Conservation (phyloP, 2,113 vertebrate genomes). For the Cochlearius cochlearius region DNA sequence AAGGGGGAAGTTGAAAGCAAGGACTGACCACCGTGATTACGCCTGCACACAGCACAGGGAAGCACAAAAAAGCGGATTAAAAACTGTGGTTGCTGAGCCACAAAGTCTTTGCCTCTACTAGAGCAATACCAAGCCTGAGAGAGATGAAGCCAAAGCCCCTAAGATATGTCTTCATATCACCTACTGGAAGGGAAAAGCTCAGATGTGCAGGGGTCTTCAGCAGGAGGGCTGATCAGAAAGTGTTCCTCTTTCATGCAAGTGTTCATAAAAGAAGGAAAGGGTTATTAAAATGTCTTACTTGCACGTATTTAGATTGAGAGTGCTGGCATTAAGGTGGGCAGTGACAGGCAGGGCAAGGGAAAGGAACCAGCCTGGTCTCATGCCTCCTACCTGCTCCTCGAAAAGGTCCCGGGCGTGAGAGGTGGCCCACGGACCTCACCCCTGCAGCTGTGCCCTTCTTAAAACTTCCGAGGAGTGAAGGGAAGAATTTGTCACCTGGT, state of each 20-base stretch:
- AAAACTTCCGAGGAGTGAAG: not conserved
- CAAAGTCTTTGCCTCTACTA: not conserved
- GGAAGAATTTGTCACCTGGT: not conserved
- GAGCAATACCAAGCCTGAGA: not conserved
- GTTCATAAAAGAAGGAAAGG: not conserved
- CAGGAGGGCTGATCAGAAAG: not conserved
- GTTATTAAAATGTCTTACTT: not conserved
- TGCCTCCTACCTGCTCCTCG: not conserved
- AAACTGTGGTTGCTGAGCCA: not conserved
- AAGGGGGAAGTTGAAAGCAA: not conserved
- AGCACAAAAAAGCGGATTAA: not conserved
- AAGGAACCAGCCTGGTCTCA: not conserved
- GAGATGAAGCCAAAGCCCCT: not conserved
- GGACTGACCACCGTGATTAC: not conserved
- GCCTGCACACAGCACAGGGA: not conserved
- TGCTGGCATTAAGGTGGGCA: not conserved
- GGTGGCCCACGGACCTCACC: not conserved
- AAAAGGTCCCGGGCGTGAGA: not conserved
- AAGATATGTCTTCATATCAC: not conserved
- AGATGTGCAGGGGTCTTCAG: not conserved
- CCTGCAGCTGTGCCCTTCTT: not conserved
- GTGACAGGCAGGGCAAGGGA: not conserved
- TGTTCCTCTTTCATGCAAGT: not conserved
- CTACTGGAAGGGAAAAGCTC: not conserved
- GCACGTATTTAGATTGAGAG: not conserved